These are phyloP conservation scores for Notarius quadriscutis DNA, from an alignment of 2,113 vertebrate species.

Conservation along the genomic window DNA sequence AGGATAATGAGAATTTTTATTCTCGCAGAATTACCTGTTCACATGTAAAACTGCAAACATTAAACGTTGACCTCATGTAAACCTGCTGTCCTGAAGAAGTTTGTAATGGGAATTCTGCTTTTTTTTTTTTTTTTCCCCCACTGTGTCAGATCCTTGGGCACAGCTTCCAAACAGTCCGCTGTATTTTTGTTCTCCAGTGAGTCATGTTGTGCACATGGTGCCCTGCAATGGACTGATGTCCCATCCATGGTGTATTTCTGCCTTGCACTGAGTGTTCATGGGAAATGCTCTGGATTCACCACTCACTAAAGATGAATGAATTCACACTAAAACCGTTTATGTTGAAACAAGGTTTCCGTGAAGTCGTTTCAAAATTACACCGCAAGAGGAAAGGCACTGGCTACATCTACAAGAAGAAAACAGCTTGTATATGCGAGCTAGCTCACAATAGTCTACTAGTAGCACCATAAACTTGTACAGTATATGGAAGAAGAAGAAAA, in stretches of 20 bases:
- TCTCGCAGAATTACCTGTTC: neutral
- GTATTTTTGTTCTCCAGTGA: neutral
- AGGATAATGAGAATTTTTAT: neutral
- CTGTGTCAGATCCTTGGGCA: neutral
- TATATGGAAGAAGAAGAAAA: neutral
- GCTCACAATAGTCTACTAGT: neutral
- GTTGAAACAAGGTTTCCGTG: neutral
- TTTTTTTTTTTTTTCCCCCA: neutral
- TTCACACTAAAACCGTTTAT: neutral
- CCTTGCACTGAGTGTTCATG: neutral
- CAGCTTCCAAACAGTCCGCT: neutral
- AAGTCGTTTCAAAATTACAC: neutral
- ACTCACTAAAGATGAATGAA: neutral
- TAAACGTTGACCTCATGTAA: neutral
- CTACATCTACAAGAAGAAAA: neutral
- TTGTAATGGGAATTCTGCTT: neutral
- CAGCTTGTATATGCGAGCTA: neutral
- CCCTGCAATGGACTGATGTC: neutral
- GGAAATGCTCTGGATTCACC: neutral
- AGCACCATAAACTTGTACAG: neutral
- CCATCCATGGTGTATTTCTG: neutral
- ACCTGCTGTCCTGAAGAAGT: neutral
- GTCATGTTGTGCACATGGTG: neutral
- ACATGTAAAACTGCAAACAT: neutral
- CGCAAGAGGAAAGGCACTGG: neutral